Evolutionary conservation across 2,113 vertebrate genomes (phyloP).

Genomic region (Chroicocephalus ridibundus): DNA sequence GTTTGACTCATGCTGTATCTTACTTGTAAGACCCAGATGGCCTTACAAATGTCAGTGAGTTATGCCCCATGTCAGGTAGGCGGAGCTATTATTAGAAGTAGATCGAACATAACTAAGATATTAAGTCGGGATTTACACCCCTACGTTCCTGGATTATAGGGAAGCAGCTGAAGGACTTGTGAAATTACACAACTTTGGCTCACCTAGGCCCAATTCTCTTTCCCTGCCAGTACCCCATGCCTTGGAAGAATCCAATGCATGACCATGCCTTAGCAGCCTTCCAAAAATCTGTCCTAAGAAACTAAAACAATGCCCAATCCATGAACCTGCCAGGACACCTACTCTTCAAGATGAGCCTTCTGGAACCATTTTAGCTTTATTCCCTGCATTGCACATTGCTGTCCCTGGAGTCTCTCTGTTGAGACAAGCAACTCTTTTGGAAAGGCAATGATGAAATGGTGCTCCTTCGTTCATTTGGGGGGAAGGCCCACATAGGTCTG

Average conservation of each 20-base stretch:
- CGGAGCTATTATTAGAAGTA: constrained; percentile 38
- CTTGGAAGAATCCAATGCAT: background rate
- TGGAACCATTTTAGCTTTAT: background rate
- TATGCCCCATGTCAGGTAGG: background rate
- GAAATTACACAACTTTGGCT: constrained; percentile 19
- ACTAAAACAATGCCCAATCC: background rate
- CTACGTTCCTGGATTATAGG: background rate
- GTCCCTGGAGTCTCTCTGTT: background rate
- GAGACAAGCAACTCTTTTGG: background rate
- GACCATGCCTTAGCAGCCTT: background rate
- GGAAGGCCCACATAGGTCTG: background rate
- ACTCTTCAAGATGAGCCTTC: background rate
- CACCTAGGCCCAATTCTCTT: background rate
- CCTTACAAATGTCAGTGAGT: constrained; percentile 40
- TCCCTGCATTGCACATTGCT: background rate
- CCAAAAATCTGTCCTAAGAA: background rate
- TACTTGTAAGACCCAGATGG: background rate
- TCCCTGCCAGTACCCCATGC: background rate
- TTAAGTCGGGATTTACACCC: constrained; percentile 51
- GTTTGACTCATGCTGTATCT: background rate
- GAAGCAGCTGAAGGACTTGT: constrained; percentile 49
- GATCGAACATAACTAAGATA: constrained; percentile 38
- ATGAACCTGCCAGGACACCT: background rate
- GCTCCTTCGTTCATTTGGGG: background rate
- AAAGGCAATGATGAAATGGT: background rate